Conservation (phyloP, 2,113 vertebrate species). For the Platysteira castanea region DNA sequence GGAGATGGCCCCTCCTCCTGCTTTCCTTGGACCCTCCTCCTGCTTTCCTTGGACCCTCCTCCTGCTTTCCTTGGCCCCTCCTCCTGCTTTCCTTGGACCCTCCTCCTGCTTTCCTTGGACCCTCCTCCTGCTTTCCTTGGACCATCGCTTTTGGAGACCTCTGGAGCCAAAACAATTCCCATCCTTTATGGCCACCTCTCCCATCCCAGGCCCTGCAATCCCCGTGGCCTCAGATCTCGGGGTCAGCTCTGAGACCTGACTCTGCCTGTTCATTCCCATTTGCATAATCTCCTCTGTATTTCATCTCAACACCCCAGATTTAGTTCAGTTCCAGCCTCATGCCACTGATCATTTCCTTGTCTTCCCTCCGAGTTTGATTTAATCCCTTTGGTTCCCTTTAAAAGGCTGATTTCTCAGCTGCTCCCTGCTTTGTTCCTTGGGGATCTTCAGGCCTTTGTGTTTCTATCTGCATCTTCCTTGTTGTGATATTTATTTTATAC, state of each 20-base stretch:
- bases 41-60: fast-evolving
- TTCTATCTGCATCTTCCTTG: neutral
- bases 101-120: neutral
- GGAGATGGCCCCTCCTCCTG: neutral
- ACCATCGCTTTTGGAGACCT: neutral
- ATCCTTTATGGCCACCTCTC: neutral
- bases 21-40: neutral
- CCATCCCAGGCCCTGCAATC: neutral
- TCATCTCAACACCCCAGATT: neutral
- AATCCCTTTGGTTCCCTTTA: constrained; percentile 37
- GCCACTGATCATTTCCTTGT: constrained; percentile 13
- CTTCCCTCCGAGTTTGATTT: constrained; percentile 26
- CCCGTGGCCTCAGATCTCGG: neutral
- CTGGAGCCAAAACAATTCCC: neutral
- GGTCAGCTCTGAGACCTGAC: neutral
- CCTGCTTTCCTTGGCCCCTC: neutral
- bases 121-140: neutral
- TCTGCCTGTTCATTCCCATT: neutral
- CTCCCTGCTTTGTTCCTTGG: neutral
- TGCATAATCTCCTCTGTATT: neutral
- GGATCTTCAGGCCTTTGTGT: neutral
- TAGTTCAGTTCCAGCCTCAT: neutral
- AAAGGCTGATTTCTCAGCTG: neutral
- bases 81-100: neutral
- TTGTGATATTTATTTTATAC: neutral